phyloP scores from a whole-genome alignment of 2,113 vertebrate species.

The Columba livia region DNA sequence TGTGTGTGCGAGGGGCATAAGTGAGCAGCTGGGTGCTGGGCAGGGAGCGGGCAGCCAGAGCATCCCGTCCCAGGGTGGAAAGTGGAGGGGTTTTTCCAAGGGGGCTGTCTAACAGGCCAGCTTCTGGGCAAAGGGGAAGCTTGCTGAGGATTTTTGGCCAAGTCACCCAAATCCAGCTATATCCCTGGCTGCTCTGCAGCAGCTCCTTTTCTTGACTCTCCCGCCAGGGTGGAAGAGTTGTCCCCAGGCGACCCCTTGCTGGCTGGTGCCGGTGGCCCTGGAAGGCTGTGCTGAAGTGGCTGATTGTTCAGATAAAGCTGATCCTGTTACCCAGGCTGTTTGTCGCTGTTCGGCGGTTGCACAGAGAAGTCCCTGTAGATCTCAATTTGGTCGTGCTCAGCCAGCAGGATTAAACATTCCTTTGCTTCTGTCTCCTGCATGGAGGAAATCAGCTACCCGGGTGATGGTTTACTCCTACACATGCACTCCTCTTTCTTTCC shows the following conservation, averaged over 20 bases:
- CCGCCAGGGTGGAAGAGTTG: neutral
- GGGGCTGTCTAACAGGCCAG: neutral
- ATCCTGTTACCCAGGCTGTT: slow-evolving; percentile 52
- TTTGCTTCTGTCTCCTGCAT: slow-evolving; percentile 28
- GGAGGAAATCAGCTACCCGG: neutral
- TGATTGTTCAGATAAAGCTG: slow-evolving; percentile 60
- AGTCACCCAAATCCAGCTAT: neutral
- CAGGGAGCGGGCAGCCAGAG: neutral
- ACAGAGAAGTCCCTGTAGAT: slow-evolving; percentile 51
- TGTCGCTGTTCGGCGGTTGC: slow-evolving; percentile 12
- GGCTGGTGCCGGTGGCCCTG: neutral
- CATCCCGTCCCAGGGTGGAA: accelerated
- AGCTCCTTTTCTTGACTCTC: neutral
- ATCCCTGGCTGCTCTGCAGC: neutral
- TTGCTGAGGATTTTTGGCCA: neutral
- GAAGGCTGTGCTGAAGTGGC: slow-evolving; percentile 16
- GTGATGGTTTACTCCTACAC: neutral
- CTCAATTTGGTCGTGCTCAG: slow-evolving; percentile 38
- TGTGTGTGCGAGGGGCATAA: neutral
- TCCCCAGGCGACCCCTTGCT: neutral
- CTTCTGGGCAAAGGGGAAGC: neutral
- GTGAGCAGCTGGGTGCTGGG: neutral
- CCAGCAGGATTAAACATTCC: slow-evolving; percentile 59
- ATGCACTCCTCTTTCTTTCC: neutral
- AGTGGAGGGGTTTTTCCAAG: neutral